Conservation (phyloP, 2,113 vertebrate genomes). For the Hippocampus zosterae region DNA sequence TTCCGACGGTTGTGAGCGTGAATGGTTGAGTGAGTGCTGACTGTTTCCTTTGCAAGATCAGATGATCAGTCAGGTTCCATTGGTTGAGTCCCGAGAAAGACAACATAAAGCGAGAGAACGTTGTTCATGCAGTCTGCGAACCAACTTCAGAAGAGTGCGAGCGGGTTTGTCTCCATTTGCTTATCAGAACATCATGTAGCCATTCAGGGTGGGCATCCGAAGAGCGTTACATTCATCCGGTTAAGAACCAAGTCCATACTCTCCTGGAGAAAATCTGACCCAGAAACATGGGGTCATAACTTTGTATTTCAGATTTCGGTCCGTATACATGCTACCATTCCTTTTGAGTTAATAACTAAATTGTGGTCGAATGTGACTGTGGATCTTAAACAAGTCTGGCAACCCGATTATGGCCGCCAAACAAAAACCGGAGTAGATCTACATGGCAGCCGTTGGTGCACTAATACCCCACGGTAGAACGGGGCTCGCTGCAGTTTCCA, state of each 20-base stretch:
- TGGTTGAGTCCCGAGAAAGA: constrained; percentile 1
- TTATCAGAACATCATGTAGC: constrained; percentile 13
- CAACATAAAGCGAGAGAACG: background rate
- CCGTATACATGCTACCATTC: background rate
- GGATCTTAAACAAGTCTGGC: background rate
- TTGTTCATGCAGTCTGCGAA: constrained; percentile 27
- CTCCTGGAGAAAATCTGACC: background rate
- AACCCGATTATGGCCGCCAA: constrained; percentile 11
- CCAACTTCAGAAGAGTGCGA: constrained; percentile 23
- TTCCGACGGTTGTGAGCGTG: background rate
- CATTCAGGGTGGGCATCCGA: background rate
- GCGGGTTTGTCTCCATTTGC: background rate
- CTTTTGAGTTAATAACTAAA: constrained; percentile 6
- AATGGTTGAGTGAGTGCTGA: background rate
- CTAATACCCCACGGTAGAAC: constrained; percentile 31
- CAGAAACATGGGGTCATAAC: background rate
- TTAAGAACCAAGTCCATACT: background rate
- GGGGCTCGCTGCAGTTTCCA: constrained; percentile 22
- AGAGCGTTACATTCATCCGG: constrained; percentile 51
- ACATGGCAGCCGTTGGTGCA: constrained; percentile 22
- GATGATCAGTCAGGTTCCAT: background rate
- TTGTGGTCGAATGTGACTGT: constrained; percentile 4
- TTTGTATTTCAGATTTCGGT: background rate
- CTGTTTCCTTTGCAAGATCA: background rate
- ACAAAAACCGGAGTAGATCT: constrained; percentile 14